Percentiles rank a stretch among this genome's conserved stretches.
Evolutionary conservation across 2,797 vertebrate genomes (phyloP).

Genomic region (Alcedo quadribrachys): DNA sequence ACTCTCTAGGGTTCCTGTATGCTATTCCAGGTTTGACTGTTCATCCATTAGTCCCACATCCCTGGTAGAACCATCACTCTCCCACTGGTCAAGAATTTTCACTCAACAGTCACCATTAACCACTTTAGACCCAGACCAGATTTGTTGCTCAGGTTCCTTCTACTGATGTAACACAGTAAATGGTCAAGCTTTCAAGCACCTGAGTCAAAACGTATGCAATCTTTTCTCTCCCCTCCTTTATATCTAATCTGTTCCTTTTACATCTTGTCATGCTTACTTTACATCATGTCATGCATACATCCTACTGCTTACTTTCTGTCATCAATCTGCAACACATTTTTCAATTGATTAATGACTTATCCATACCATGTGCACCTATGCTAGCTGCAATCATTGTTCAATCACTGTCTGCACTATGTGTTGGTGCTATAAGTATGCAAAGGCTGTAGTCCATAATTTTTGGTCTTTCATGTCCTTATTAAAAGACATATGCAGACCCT

Average conservation of each 20-base stretch:
- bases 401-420: background rate
- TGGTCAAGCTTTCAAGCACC: background rate
- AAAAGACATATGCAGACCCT: background rate
- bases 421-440: rapidly evolving
- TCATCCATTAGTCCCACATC: background rate
- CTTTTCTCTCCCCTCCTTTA: background rate
- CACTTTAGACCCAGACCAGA: background rate
- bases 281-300: background rate
- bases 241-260: background rate
- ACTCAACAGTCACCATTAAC: background rate
- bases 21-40: background rate
- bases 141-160: background rate
- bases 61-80: background rate
- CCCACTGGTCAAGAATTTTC: background rate
- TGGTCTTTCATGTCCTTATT: background rate
- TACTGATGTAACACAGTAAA: background rate
- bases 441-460: background rate
- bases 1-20: background rate
- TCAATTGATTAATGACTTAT: background rate
- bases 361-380: background rate
- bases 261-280: background rate
- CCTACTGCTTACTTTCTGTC: background rate
- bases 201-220: background rate
- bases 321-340: background rate
- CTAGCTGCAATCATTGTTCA: background rate